These are phyloP conservation scores for Pterocles orientalis DNA, from an alignment of 2,113 vertebrate species.

Conservation along the genomic window DNA sequence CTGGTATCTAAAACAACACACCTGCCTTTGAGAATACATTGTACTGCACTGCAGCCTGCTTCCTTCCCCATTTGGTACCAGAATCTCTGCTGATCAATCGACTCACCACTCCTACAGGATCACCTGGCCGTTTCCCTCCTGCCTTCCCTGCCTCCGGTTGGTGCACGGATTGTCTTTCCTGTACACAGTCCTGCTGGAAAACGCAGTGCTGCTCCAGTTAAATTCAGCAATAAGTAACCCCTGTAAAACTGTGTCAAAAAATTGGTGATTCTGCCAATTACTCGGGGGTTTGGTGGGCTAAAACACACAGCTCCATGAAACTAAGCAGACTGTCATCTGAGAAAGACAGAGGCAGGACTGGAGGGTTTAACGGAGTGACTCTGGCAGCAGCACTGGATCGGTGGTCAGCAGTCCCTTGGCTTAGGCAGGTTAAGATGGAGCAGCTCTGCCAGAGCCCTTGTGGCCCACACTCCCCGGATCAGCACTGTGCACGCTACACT, in stretches of 20 bases:
- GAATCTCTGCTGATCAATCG: background rate
- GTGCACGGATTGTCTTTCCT: background rate
- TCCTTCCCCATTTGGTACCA: background rate
- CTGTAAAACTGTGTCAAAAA: background rate
- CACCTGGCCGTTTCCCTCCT: background rate
- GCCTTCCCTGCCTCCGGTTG: background rate
- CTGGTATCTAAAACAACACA: background rate
- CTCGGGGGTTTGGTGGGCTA: background rate
- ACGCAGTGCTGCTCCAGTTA: background rate
- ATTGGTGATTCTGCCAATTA: background rate
- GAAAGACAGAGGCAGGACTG: background rate
- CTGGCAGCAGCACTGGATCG: background rate
- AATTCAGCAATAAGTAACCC: background rate
- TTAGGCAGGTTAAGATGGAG: background rate
- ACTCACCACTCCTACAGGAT: background rate
- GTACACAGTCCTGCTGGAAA: background rate
- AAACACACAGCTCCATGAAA: background rate
- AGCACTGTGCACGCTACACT: accelerated
- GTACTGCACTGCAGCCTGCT: background rate
- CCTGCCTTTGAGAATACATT: background rate
- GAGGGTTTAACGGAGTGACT: background rate
- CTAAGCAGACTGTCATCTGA: background rate
- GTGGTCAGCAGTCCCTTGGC: background rate
- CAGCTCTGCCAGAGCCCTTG: background rate
- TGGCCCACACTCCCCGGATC: background rate